A percentile compares a stretch with the other conserved stretches of the same genome.
phyloP scores from a whole-genome alignment of 2,797 vertebrate species.

The Enoplosus armatus region DNA sequence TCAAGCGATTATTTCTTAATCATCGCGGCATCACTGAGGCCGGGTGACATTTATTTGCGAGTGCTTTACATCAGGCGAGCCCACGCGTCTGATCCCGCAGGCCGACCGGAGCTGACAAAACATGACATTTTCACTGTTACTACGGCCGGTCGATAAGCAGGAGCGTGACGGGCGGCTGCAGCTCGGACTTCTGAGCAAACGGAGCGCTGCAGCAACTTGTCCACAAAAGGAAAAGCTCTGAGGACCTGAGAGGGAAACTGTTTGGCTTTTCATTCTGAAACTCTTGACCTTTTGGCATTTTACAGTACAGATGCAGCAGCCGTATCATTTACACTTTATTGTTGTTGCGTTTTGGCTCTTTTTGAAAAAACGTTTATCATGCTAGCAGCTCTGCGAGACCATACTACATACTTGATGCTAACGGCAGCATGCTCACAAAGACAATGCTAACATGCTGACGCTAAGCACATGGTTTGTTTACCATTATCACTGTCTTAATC shows the following conservation, averaged over 20 bases:
- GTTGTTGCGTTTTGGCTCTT: not conserved
- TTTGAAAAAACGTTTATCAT: not conserved
- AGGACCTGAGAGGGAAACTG: conserved; percentile 6
- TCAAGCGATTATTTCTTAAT: conserved; percentile 40
- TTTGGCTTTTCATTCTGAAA: not conserved
- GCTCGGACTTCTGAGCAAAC: not conserved
- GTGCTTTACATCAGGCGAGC: conserved; percentile 25
- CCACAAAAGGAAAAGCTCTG: conserved; percentile 7
- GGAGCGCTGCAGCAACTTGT: not conserved
- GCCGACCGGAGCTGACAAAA: not conserved
- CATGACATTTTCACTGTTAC: conserved; percentile 43
- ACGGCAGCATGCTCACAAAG: not conserved
- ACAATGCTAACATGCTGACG: not conserved
- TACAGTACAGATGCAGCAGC: not conserved
- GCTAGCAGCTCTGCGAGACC: not conserved
- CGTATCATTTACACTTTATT: not conserved
- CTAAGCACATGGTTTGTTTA: not conserved
- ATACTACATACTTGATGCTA: not conserved
- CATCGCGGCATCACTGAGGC: conserved; percentile 9
- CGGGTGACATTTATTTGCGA: conserved; percentile 45
- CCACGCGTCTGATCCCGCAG: not conserved
- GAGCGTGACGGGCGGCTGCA: not conserved
- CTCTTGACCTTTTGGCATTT: conserved; percentile 2
- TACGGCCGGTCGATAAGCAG: conserved; percentile 17
- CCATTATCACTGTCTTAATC: not conserved